Base-by-base conservation (phyloP, 2,797 vertebrate genomes). In the Argentina silus region DNA sequence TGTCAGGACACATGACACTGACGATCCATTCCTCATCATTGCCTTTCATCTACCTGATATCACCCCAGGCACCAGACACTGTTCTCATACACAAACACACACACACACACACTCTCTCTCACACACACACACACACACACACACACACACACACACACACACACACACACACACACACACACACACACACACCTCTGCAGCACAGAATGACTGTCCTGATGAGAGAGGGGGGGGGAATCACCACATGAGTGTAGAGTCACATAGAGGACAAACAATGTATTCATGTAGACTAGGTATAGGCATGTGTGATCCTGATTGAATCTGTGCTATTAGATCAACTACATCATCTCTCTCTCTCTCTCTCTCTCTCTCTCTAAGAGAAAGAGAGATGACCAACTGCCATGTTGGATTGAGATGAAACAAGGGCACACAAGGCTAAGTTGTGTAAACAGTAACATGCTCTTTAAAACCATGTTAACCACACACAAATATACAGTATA, bases 1-100 rank as follows among this genome's bases (percentile, higher is more conserved):
- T 98, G 96, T 96, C 97, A 97, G n/a, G n/a, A n/a, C n/a, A n/a
- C n/a, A n/a, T 95, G 94, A 94, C 93, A 86, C 94, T 92, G 95
- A 95, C 93, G 95, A 97, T 95, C 93, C 93, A 95, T 94, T 92
- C 92, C 90, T 93, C 91, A 92, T 93, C 90, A 85, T 74, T 75
- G 74, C 82, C 96, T 98, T 97, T 98, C 93, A 98, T 97, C 94
- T 96, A 88, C 78, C 89, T 86, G 90, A 89, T 93, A 91, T 95
- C 93, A 97, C 96, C 96, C 90, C 91, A 83, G 96, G 96, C 95
- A 93, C 90, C 73, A 91, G 87, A 78, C 78, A 88, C 88, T 75
- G 85, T 78, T 88, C 84, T 50, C 61, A 59, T 44, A 60, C 62
- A 43, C 62, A 57, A 73, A 21, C 50, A 50, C 53, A 48, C 70